phyloP scores from a whole-genome alignment of 2,888 invertebrate species.

The Brachylomia viminalis region DNA sequence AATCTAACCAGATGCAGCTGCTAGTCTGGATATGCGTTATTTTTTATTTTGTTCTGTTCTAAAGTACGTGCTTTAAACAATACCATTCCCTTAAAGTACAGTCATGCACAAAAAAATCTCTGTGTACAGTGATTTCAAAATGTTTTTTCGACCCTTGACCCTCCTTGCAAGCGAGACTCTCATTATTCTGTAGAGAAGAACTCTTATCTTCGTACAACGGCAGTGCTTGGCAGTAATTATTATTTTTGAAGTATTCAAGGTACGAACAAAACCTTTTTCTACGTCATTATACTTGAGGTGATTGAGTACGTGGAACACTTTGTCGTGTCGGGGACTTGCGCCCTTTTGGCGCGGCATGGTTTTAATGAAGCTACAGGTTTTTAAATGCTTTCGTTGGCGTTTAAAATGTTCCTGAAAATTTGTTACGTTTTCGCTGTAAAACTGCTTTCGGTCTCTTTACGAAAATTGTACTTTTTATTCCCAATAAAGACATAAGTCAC shows the following conservation, averaged over 20 bases:
- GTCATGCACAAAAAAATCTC: slow-evolving; percentile 41
- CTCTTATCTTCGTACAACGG: slow-evolving; percentile 64
- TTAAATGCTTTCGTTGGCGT: slow-evolving; percentile 19
- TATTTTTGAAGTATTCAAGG: slow-evolving; percentile 61
- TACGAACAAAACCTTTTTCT: slow-evolving; percentile 64
- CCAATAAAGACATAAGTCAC: too few relatives aligned
- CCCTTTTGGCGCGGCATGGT: slow-evolving; percentile 4
- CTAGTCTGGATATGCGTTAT: too few relatives aligned
- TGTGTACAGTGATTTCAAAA: slow-evolving; percentile 50
- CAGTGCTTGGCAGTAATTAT: slow-evolving; percentile 64
- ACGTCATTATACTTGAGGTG: slow-evolving; percentile 61
- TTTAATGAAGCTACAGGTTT: slow-evolving; percentile 55
- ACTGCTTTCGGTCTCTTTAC: background rate
- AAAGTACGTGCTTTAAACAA: slow-evolving; percentile 20
- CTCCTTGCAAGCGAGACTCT: slow-evolving; percentile 54
- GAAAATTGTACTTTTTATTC: background rate
- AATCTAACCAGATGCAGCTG: too few relatives aligned
- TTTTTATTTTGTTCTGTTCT: too few relatives aligned
- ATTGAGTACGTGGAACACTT: slow-evolving; percentile 55
- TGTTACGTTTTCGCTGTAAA: background rate
- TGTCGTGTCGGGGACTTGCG: slow-evolving; percentile 41
- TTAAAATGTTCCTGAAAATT: slow-evolving; percentile 10
- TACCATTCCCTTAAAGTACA: slow-evolving; percentile 37
- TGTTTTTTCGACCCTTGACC: slow-evolving; percentile 61
- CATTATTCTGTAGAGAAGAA: slow-evolving; percentile 60